A percentile compares a stretch with the other conserved stretches of the same genome.
phyloP scores from a whole-genome alignment of 2,888 invertebrate genomes.

The Koerneria pararmatus region DNA sequence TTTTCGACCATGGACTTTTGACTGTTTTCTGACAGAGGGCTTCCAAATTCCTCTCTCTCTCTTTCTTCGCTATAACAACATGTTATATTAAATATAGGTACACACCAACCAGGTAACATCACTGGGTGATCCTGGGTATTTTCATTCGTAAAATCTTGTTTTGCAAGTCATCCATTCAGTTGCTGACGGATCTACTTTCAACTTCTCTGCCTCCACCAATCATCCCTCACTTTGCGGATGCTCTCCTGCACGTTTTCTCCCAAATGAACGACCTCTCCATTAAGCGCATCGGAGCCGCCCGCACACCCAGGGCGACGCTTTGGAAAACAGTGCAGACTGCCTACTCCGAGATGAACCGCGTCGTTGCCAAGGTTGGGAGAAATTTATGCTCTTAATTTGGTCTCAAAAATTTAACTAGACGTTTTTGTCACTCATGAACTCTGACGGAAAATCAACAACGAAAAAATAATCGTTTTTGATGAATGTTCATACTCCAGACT shows the following conservation, averaged over 20 bases:
- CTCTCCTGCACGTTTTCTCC: slow-evolving; percentile 48
- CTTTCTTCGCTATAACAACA: slow-evolving; percentile 15
- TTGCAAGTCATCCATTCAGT: not conserved
- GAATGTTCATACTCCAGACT: too few relatives aligned
- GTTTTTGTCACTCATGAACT: too few relatives aligned
- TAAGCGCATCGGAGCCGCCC: slow-evolving; percentile 15
- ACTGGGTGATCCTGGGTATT: not conserved
- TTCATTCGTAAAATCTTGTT: not conserved
- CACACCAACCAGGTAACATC: not conserved
- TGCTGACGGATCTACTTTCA: too few relatives aligned
- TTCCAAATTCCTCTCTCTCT: not conserved
- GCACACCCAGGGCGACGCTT: slow-evolving; percentile 21
- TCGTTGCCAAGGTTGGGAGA: slow-evolving; percentile 40
- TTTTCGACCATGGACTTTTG: too few relatives aligned
- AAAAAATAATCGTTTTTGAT: too few relatives aligned
- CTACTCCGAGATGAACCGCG: slow-evolving; percentile 44
- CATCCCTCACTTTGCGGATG: slow-evolving; percentile 45
- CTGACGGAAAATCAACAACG: too few relatives aligned
- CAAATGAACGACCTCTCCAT: slow-evolving; percentile 42
- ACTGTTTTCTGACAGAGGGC: too few relatives aligned
- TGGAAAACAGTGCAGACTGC: slow-evolving; percentile 42
- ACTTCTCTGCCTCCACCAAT: not conserved
- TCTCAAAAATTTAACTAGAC: too few relatives aligned
- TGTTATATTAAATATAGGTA: slow-evolving; percentile 8
- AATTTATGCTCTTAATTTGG: not conserved